Evolutionary conservation across 2,113 vertebrate genomes (phyloP).

Genomic region (Picathartes gymnocephalus): DNA sequence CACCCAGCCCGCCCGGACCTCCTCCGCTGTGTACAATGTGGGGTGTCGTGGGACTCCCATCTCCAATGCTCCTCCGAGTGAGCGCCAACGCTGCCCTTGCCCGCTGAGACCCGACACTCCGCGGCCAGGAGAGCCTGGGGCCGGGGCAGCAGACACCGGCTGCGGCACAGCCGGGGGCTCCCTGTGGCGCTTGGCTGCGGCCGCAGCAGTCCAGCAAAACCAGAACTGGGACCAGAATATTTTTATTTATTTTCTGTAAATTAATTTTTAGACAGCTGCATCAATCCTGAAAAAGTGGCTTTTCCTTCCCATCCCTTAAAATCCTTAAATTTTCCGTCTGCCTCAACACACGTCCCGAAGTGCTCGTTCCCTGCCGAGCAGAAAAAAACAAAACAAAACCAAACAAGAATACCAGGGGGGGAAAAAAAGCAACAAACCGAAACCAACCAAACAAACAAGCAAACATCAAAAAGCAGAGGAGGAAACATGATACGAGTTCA

Average conservation of each 20-base stretch:
- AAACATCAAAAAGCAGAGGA: not conserved
- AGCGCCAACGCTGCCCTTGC: not conserved
- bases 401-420: not conserved
- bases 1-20: not conserved
- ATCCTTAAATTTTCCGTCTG: not conserved
- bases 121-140: not conserved
- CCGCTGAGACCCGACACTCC: not conserved
- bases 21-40: not conserved
- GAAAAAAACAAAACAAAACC: not conserved
- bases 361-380: not conserved
- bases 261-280: not conserved
- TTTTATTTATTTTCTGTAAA: not conserved
- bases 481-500: not conserved
- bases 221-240: no score
- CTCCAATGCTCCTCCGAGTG: fast-evolving
- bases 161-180: not conserved
- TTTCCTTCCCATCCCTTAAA: not conserved
- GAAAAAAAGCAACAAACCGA: not conserved
- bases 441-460: not conserved
- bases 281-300: not conserved
- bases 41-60: not conserved
- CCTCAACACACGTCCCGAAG: not conserved
- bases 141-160: not conserved
- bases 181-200: not conserved
- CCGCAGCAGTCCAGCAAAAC: not conserved